phyloP scores from a whole-genome alignment of 2,797 vertebrate genomes.

The Danio tinwini region DNA sequence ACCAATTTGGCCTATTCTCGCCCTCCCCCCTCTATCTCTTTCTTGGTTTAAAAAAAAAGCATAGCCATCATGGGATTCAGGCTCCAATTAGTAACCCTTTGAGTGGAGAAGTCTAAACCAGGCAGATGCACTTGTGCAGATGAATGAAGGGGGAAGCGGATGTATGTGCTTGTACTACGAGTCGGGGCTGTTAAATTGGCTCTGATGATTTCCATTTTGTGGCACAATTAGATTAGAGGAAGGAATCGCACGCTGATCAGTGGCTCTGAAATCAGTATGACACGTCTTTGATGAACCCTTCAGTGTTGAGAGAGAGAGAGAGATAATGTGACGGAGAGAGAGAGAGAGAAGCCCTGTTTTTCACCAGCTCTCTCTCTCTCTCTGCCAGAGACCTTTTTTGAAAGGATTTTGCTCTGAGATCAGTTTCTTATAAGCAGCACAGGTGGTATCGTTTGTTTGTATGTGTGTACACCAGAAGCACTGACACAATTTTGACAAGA shows the following conservation, averaged over 20 bases:
- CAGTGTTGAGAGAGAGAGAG: constrained; percentile 41
- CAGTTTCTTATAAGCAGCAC: constrained; percentile 14
- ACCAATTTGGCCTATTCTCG: constrained; percentile 56
- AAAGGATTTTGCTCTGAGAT: constrained; percentile 41
- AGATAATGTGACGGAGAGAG: constrained; percentile 47
- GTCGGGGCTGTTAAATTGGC: constrained; percentile 59
- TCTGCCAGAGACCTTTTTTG: constrained; percentile 48
- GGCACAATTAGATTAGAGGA: constrained; percentile 65
- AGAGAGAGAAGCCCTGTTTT: constrained; percentile 51
- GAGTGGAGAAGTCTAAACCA: constrained; percentile 63
- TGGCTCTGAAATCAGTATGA: constrained; percentile 60
- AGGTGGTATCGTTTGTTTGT: constrained; percentile 36
- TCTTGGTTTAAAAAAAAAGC: constrained; percentile 48
- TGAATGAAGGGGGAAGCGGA: constrained; percentile 62
- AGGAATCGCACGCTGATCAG: constrained; percentile 59
- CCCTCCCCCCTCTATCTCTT: constrained; percentile 45
- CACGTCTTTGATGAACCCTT: constrained; percentile 60
- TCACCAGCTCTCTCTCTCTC: constrained; percentile 33
- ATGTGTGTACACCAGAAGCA: constrained; percentile 38
- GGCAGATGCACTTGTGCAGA: constrained; percentile 61
- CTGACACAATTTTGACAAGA: constrained; percentile 47
- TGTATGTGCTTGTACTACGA: constrained; percentile 59
- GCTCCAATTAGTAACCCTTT: constrained; percentile 64
- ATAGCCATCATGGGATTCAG: constrained; percentile 55
- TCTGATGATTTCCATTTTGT: constrained; percentile 65